Percentiles rank a stretch among this genome's conserved stretches.
Conservation (phyloP, 2,797 vertebrate species). For the Sebastes melanostomus region DNA sequence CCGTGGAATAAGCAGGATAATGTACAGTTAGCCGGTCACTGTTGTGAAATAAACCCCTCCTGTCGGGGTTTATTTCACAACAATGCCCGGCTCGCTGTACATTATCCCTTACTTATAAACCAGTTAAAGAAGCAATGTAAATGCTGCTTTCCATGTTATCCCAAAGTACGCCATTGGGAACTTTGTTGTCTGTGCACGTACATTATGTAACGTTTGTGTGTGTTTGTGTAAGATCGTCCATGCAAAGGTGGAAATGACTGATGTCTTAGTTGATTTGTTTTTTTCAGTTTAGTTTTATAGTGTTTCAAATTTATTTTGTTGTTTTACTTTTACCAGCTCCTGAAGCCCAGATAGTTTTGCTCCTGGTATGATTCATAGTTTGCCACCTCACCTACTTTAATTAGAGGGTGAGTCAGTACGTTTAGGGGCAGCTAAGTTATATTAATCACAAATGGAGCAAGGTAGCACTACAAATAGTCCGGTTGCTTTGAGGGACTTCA, state of each 20-base stretch:
- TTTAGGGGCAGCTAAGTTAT: slow-evolving; percentile 5
- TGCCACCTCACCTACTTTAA: slow-evolving; percentile 7
- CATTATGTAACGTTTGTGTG: too few relatives aligned
- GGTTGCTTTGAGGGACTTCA: background rate
- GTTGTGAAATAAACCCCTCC: too few relatives aligned
- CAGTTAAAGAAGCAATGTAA: too few relatives aligned
- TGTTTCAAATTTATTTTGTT: background rate
- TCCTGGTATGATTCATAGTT: slow-evolving; percentile 5
- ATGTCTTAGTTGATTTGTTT: background rate
- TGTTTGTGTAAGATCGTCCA: rapidly evolving
- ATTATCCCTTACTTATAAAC: too few relatives aligned
- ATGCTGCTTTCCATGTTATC: too few relatives aligned
- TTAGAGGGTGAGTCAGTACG: slow-evolving; percentile 16
- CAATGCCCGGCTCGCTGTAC: too few relatives aligned
- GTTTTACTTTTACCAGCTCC: background rate
- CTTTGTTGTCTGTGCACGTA: too few relatives aligned
- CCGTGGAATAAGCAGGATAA: too few relatives aligned
- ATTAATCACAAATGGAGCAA: slow-evolving; percentile 6
- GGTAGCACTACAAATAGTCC: background rate
- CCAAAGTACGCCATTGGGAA: too few relatives aligned
- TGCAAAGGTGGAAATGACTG: too few relatives aligned
- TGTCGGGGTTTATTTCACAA: too few relatives aligned
- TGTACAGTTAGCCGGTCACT: rapidly evolving
- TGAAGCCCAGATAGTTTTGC: background rate
- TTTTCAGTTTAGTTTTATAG: too few relatives aligned